These are phyloP conservation scores for Helicolenus hilgendorfi DNA, from an alignment of 2,797 vertebrate species.

Conservation along the genomic window DNA sequence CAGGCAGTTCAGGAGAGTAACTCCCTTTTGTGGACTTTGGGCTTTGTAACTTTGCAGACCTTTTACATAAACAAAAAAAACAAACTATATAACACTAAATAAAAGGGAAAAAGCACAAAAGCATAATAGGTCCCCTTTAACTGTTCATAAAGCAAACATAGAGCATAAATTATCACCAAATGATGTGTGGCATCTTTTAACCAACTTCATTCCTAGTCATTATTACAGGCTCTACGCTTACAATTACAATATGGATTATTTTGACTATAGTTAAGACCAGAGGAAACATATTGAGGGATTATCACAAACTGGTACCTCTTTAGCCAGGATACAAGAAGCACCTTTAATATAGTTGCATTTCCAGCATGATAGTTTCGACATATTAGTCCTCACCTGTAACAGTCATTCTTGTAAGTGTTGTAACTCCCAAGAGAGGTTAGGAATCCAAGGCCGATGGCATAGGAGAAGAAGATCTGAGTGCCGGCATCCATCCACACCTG, in stretches of 20 bases:
- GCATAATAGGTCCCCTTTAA: not conserved
- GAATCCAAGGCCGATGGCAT: slow-evolving; percentile 94
- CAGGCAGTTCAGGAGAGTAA: no score
- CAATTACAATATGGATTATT: not conserved
- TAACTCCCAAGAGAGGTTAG: slow-evolving; percentile 96
- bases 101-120: no score
- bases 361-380: not conserved
- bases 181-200: not conserved
- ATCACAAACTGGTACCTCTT: no score
- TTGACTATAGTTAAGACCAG: not conserved
- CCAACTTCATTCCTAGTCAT: not conserved
- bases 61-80: not conserved
- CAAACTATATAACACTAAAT: no score
- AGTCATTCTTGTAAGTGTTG: slow-evolving; percentile 95
- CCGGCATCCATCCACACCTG: slow-evolving; percentile 97
- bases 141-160: not conserved
- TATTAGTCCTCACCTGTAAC: slow-evolving; percentile 89
- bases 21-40: no score
- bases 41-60: no score
- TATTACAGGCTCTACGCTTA: not conserved
- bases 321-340: not conserved
- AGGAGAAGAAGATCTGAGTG: slow-evolving; percentile 95
- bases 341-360: not conserved
- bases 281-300: not conserved
- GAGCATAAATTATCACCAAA: not conserved